Conservation (phyloP, 2,797 vertebrate species). For the Clarias platycephalus region DNA sequence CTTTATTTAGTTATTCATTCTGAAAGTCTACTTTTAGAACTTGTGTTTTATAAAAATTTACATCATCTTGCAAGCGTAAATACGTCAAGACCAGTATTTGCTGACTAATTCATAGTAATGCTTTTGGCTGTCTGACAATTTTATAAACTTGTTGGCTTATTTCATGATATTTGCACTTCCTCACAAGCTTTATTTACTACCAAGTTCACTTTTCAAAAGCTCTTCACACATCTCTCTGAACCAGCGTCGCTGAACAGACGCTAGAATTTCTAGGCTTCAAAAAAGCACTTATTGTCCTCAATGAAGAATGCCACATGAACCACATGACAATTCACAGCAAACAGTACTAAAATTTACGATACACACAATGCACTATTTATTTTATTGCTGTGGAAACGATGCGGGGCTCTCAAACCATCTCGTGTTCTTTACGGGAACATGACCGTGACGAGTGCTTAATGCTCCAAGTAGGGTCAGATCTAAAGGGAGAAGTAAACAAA, state of each 20-base stretch:
- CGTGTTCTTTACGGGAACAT: background rate
- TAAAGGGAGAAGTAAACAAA: background rate
- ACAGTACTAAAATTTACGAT: background rate
- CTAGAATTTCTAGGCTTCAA: background rate
- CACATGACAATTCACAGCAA: background rate
- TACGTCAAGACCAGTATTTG: background rate
- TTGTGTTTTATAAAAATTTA: background rate
- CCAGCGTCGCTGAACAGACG: background rate
- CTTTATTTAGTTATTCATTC: background rate
- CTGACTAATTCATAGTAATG: background rate
- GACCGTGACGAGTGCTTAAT: background rate
- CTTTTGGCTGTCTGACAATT: background rate
- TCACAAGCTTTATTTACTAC: background rate
- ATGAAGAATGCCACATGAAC: background rate
- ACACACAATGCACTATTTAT: background rate
- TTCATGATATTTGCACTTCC: background rate
- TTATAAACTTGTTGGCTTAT: background rate
- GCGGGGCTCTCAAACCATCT: background rate
- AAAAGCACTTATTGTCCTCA: background rate
- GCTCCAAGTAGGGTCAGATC: background rate
- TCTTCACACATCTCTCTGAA: slow-evolving; percentile 6
- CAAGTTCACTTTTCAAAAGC: background rate
- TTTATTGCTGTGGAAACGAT: background rate
- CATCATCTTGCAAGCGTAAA: background rate
- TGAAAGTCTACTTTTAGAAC: background rate